phyloP scores from a whole-genome alignment of 2,113 vertebrate species.

The Apistogramma diplotaenia region DNA sequence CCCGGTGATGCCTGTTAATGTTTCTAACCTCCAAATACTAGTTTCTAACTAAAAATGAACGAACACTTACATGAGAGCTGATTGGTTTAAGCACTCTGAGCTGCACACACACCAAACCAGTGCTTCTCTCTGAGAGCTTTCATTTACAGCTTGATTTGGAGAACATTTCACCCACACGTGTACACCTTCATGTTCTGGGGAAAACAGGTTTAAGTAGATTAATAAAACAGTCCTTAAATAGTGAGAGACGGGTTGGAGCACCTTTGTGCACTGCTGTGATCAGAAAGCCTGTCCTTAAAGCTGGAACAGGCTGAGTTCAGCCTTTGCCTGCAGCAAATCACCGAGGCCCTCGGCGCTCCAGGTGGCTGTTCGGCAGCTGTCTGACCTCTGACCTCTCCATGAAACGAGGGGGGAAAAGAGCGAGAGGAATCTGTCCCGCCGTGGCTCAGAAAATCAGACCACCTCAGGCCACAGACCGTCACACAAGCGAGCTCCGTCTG shows the following conservation, averaged over 20 bases:
- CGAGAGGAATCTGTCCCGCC: neutral
- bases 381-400: conserved; percentile 31
- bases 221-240: neutral
- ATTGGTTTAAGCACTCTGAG: neutral
- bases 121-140: neutral
- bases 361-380: conserved; percentile 4
- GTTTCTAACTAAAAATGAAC: neutral
- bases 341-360: neutral
- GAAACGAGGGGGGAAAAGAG: neutral
- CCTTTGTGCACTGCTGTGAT: neutral
- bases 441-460: conserved; percentile 22
- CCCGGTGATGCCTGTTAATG: too few relatives aligned
- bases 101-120: neutral
- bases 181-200: neutral
- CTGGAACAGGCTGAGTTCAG: neutral
- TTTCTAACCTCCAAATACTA: neutral
- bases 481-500: neutral
- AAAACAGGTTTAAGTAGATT: neutral
- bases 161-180: too few relatives aligned
- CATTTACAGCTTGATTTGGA: neutral
- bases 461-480: conserved; percentile 17
- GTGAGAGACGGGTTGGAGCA: neutral
- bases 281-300: neutral
- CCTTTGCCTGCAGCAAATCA: neutral
- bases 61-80: neutral